Conservation (phyloP, 2,113 vertebrate genomes). For the Petromus typicus region DNA sequence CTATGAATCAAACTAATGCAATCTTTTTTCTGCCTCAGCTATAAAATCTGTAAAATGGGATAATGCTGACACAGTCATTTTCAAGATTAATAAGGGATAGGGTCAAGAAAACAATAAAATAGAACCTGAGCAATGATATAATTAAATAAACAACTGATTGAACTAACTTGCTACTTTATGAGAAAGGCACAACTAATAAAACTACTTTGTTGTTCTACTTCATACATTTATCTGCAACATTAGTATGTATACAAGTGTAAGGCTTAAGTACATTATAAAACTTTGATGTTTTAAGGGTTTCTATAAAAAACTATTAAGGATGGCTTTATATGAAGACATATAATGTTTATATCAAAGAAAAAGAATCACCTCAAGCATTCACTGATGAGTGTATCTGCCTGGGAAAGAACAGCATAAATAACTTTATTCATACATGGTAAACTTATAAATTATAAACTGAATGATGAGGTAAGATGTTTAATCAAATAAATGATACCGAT, state of each 20-base stretch:
- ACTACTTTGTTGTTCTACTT: slow-evolving; percentile 55
- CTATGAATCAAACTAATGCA: slow-evolving; percentile 41
- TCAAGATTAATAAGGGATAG: slow-evolving; percentile 59
- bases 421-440: slow-evolving; percentile 55
- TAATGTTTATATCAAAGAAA: slow-evolving; percentile 56
- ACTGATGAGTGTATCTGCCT: slow-evolving; percentile 69
- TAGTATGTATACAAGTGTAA: neutral
- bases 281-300: slow-evolving; percentile 67
- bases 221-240: slow-evolving; percentile 53
- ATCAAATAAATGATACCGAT: neutral
- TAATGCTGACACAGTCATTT: slow-evolving; percentile 62
- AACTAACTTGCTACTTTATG: slow-evolving; percentile 50
- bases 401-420: slow-evolving; percentile 53
- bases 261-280: slow-evolving; percentile 56
- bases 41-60: slow-evolving; percentile 72
- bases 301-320: slow-evolving; percentile 67
- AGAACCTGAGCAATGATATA: slow-evolving; percentile 27
- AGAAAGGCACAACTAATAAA: slow-evolving; percentile 58
- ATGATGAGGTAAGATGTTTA: slow-evolving; percentile 10
- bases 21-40: slow-evolving; percentile 52
- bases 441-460: slow-evolving; percentile 50
- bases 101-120: slow-evolving; percentile 63
- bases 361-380: slow-evolving; percentile 47
- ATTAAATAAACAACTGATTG: slow-evolving; percentile 67
- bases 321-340: slow-evolving; percentile 57